Conservation (phyloP, 1,140 invertebrate genomes). For the Drosophila obscura region DNA sequence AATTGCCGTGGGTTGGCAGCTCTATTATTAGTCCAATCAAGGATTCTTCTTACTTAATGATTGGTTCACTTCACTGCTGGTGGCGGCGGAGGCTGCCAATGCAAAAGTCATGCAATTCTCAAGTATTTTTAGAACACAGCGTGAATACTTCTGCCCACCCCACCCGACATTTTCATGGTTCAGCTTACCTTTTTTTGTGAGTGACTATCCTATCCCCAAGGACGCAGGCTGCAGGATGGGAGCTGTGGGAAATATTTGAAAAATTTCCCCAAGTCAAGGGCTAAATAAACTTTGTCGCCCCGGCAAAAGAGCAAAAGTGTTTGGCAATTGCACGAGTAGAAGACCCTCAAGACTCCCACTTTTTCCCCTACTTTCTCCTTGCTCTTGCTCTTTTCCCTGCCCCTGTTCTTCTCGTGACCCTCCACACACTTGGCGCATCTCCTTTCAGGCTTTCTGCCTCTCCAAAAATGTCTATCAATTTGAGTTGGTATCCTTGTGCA, state of each 20-base stretch:
- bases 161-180: not conserved
- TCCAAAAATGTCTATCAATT: constrained; percentile 53
- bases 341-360: not conserved
- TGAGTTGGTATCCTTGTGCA: constrained; percentile 52
- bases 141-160: not conserved
- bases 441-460: constrained; percentile 21
- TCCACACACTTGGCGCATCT: constrained; percentile 32
- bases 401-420: too few relatives aligned
- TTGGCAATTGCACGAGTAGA: constrained; percentile 23
- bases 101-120: constrained; percentile 29
- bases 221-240: constrained; percentile 2
- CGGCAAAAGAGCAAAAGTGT: constrained; percentile 55
- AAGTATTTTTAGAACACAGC: constrained; percentile 39
- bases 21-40: constrained; percentile 34
- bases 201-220: constrained; percentile 15
- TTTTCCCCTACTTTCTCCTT: not conserved
- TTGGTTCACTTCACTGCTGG: constrained; percentile 14
- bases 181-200: constrained; percentile 10
- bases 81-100: constrained; percentile 3
- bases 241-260: constrained; percentile 11
- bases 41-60: constrained; percentile 31
- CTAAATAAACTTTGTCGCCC: constrained; percentile 74
- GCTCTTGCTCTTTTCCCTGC: not conserved
- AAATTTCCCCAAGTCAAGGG: constrained; percentile 72
- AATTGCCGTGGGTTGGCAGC: not conserved